These are phyloP conservation scores for Sylvilagus floridanus DNA, from an alignment of 2,797 vertebrate species.

Conservation along the genomic window DNA sequence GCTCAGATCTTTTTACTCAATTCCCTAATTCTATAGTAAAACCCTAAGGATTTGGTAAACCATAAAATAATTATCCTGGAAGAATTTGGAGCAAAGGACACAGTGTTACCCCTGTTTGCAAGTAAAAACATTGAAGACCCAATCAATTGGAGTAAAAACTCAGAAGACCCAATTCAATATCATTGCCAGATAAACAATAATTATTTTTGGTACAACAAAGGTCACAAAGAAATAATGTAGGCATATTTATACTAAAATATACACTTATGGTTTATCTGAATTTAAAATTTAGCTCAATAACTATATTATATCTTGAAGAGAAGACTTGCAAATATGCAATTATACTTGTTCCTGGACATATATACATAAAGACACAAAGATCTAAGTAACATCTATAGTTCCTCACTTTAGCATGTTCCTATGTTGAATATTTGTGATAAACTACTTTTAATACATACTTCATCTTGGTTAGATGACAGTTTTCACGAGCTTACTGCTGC, in stretches of 20 bases:
- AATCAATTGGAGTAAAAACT: slow-evolving; percentile 39
- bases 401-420: neutral
- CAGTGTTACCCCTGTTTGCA: neutral
- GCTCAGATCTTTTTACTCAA: neutral
- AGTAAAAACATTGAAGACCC: neutral
- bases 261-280: neutral
- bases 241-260: neutral
- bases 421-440: neutral
- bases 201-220: neutral
- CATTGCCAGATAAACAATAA: neutral
- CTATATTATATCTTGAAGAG: neutral
- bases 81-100: neutral
- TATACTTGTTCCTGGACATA: neutral
- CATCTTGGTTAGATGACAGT: neutral
- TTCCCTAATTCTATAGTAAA: neutral
- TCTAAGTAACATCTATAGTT: neutral
- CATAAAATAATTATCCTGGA: neutral
- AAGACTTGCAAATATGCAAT: neutral
- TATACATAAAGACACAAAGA: neutral
- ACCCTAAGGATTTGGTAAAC: neutral
- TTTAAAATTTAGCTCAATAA: neutral
- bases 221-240: neutral
- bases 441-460: neutral
- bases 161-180: neutral
- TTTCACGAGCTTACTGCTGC: neutral